Percentiles rank a stretch among this genome's conserved stretches.
phyloP scores from a whole-genome alignment of 2,113 vertebrate genomes.

The Barnardius zonarius region DNA sequence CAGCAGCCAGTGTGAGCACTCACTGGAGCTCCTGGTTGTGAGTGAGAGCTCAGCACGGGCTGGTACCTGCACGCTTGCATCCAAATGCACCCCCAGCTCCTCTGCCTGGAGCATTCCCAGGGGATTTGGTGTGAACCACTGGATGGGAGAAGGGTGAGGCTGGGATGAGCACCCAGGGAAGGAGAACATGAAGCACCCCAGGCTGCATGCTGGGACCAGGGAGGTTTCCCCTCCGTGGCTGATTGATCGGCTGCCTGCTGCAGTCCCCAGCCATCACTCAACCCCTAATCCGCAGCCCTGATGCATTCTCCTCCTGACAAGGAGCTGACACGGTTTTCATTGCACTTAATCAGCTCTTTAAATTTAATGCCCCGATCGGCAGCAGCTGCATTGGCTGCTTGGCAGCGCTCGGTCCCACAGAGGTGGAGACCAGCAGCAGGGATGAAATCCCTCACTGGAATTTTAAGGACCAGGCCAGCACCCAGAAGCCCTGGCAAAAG shows the following conservation, averaged over 20 bases:
- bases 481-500: background rate
- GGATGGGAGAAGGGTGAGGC: accelerated
- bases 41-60: background rate
- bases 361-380: constrained; percentile 16
- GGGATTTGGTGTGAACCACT: accelerated
- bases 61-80: accelerated
- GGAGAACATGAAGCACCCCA: background rate
- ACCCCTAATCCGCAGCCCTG: constrained; percentile 52
- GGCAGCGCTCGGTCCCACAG: background rate
- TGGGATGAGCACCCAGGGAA: background rate
- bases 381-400: background rate
- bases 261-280: constrained; percentile 43
- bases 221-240: background rate
- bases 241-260: constrained; percentile 27
- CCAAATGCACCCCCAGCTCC: background rate
- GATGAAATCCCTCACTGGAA: background rate
- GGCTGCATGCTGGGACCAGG: accelerated
- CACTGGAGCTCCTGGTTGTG: background rate
- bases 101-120: background rate
- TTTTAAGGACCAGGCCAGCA: background rate
- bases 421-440: background rate
- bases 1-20: background rate
- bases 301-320: constrained; percentile 55
- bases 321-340: constrained; percentile 53
- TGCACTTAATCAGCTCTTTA: constrained; percentile 64